Evolutionary conservation across 2,888 invertebrate species (phyloP).

Genomic region (Pantelozetes paolii): DNA sequence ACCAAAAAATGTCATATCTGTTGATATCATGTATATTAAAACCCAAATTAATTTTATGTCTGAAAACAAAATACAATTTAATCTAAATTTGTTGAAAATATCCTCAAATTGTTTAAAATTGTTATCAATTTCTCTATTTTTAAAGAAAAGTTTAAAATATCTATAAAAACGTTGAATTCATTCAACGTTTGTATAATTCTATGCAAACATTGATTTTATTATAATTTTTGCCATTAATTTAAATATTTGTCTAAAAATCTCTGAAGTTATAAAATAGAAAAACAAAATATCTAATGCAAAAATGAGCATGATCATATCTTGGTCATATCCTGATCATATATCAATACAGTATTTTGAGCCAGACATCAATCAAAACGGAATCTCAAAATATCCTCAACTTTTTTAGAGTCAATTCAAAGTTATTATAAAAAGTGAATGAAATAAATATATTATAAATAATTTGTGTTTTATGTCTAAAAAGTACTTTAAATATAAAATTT

Average conservation of each 20-base stretch:
- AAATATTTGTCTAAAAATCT: not conserved
- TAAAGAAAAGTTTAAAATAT: not conserved
- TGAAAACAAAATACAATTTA: not conserved
- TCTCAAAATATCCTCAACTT: not conserved
- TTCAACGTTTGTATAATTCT: not conserved
- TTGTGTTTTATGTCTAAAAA: no score
- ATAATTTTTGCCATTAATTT: not conserved
- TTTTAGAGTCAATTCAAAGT: no score
- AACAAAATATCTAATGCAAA: no score
- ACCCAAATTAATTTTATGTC: not conserved
- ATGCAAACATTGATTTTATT: not conserved
- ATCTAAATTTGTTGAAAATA: not conserved
- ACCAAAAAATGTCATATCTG: not conserved
- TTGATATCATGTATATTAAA: not conserved
- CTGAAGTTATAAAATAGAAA: not conserved
- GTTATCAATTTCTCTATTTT: not conserved
- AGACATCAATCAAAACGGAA: not conserved
- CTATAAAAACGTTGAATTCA: not conserved
- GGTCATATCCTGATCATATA: no score
- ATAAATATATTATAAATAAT: no score
- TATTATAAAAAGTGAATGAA: no score
- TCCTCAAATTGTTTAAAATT: not conserved
- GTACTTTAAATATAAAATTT: no score
- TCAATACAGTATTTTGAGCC: no score
- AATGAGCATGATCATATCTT: no score